Percentiles rank a stretch among this genome's conserved stretches.
Conservation (phyloP, 1,140 invertebrate species). For the Conus ventricosus region DNA sequence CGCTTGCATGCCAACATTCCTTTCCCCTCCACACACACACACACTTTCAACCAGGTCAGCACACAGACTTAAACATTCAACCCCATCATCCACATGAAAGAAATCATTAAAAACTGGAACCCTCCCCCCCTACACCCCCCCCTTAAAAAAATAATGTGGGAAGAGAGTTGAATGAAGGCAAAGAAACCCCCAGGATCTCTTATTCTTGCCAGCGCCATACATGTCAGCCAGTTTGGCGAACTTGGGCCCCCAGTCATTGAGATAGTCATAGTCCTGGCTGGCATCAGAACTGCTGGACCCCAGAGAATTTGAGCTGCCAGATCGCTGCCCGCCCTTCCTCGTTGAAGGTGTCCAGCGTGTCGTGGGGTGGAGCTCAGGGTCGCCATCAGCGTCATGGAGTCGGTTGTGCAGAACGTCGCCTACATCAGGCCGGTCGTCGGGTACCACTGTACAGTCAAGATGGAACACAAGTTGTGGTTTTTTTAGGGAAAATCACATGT, state of each 20-base stretch:
- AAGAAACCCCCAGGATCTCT: neutral
- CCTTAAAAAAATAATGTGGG: neutral
- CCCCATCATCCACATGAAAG: neutral
- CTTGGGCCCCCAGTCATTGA: slow-evolving; percentile 96
- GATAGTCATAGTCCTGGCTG: slow-evolving; percentile 97
- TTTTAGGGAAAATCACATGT: no score
- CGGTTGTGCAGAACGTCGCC: slow-evolving; percentile 97
- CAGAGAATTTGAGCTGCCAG: slow-evolving; percentile 93
- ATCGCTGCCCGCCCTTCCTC: slow-evolving; percentile 97
- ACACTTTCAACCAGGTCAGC: neutral
- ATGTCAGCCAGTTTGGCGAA: slow-evolving; percentile 98
- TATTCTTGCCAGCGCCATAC: slow-evolving; percentile 81
- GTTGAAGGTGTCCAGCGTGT: slow-evolving; percentile 96
- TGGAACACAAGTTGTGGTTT: no score
- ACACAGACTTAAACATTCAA: neutral
- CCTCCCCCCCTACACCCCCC: neutral
- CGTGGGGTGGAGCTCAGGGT: slow-evolving; percentile 97
- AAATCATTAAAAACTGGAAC: neutral
- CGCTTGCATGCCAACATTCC: neutral
- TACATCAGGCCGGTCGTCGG: slow-evolving; percentile 87
- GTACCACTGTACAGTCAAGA: slow-evolving; percentile 33
- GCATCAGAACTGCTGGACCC: slow-evolving; percentile 92
- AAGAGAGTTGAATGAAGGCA: no score
- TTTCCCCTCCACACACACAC: neutral
- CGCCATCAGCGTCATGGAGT: slow-evolving; percentile 94